These are phyloP conservation scores for Platycercus adscitus DNA, from an alignment of 2,113 vertebrate species.

Conservation along the genomic window DNA sequence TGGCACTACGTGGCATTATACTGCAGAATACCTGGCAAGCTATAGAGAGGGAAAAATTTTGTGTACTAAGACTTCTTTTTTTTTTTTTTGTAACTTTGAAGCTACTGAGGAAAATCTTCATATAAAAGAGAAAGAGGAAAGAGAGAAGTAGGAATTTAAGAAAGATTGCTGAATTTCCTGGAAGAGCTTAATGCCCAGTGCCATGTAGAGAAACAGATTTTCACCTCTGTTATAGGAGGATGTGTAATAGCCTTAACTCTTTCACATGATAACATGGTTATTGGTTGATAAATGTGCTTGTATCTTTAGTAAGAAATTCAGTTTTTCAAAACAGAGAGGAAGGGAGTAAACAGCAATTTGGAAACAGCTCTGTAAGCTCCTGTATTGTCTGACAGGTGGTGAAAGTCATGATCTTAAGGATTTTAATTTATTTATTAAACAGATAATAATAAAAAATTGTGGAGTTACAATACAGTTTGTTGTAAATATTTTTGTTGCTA, in stretches of 20 bases:
- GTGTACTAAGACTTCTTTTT: not conserved
- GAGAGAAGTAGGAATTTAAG: not conserved
- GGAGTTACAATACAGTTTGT: not conserved
- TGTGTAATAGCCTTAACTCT: not conserved
- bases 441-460: not conserved
- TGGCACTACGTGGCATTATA: not conserved
- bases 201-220: not conserved
- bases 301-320: not conserved
- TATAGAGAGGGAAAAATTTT: not conserved
- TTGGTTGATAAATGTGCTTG: not conserved
- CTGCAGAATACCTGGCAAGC: not conserved
- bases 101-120: not conserved
- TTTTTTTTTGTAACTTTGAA: not conserved
- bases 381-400: not conserved
- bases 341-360: not conserved
- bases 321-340: not conserved
- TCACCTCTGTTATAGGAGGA: not conserved
- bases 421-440: not conserved
- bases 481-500: not conserved
- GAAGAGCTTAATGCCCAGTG: not conserved
- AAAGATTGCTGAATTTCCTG: not conserved
- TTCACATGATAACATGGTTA: not conserved
- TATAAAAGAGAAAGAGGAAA: no score
- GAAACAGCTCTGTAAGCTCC: not conserved
- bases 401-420: not conserved